A percentile compares a stretch with the other conserved stretches of the same genome.
Evolutionary conservation across 2,888 invertebrate species (phyloP).

Genomic region (Plemyria rubiginata): DNA sequence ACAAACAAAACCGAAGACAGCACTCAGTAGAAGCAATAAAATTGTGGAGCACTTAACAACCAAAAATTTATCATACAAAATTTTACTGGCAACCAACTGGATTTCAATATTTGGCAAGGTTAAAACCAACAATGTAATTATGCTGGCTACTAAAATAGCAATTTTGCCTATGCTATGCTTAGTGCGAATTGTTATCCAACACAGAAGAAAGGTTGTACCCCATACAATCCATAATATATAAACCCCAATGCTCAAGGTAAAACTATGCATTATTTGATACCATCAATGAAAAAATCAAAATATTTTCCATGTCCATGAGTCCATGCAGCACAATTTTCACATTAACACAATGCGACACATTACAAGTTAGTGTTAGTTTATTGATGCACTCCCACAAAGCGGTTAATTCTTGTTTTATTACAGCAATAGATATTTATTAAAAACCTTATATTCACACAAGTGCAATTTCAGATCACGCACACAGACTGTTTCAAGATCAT

Average conservation of each 20-base stretch:
- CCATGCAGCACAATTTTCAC: conserved; percentile 57
- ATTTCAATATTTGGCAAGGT: conserved; percentile 84
- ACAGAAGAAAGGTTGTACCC: conserved; percentile 86
- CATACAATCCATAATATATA: conserved; percentile 87
- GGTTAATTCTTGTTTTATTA: conserved; percentile 48
- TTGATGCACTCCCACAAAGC: conserved; percentile 48
- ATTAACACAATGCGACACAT: conserved; percentile 46
- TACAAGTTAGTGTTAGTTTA: conserved; percentile 49
- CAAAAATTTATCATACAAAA: conserved; percentile 78
- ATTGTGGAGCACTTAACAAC: conserved; percentile 63
- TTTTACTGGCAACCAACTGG: conserved; percentile 61
- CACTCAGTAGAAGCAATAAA: conserved; percentile 59
- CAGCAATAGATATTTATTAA: conserved; percentile 40
- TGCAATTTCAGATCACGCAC: conserved; percentile 39
- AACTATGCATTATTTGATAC: conserved; percentile 65
- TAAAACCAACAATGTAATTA: conserved; percentile 85
- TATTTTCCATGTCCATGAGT: conserved; percentile 30
- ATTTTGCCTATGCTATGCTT: conserved; percentile 87
- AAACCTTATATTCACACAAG: too few relatives aligned
- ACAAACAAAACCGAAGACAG: conserved; percentile 57
- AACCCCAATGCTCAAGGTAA: conserved; percentile 88
- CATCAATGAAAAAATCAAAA: conserved; percentile 40
- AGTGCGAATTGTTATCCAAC: conserved; percentile 87
- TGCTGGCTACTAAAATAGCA: conserved; percentile 79
- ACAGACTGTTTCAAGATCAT: too few relatives aligned